Base-by-base conservation (phyloP, 2,888 invertebrate species). In the Agonopterix heracliana region DNA sequence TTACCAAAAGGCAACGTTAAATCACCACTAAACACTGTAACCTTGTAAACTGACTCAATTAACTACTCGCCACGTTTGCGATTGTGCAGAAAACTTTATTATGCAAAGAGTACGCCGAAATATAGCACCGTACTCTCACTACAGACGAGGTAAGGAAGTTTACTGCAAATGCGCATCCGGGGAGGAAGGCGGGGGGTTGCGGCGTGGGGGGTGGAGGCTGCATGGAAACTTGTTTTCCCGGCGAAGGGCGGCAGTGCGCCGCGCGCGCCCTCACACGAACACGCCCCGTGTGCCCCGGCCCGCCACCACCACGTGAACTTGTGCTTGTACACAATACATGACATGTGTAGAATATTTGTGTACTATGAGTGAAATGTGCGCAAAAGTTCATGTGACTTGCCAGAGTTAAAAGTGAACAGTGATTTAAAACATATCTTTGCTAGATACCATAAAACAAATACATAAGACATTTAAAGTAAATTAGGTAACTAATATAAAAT, bases 201-300 rank as follows among this genome's bases (percentile, higher is more conserved):
- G 58, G 41, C 41, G 64, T 70, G 73, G 76, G 68, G 72, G 76
- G 79, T 66, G 78, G 85, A 87, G 84, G 83, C 87, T 86, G 85
- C 74, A 76, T 61, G 68, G 64, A 72, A 71, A 73, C 64, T 69
- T 69, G 71, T 71, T 81, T 78, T 78, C 69, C 78, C 67, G 57
- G 53, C 64, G 60, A 56, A 64, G 65, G 74, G 74, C 82, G 81
- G 75, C 82, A 86, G 87, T 86, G 78, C 78, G 84, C 81, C 74
- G 64, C 71, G 76, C 72, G 81, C 72, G 67, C 68, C 63, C 65
- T 57, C 42, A 51, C 53, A 51, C 53, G 55, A 54, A 56, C 63
- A 54, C 61, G 63, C 61, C 49, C 61, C 59, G 64, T 69, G 66
- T 64, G 26, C 13, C 17, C 26, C 9, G 63, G 61, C 61, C 57